Percentiles rank a stretch among this genome's conserved stretches.
Conservation (phyloP, 2,888 invertebrate species). For the Parnassius smintheus region DNA sequence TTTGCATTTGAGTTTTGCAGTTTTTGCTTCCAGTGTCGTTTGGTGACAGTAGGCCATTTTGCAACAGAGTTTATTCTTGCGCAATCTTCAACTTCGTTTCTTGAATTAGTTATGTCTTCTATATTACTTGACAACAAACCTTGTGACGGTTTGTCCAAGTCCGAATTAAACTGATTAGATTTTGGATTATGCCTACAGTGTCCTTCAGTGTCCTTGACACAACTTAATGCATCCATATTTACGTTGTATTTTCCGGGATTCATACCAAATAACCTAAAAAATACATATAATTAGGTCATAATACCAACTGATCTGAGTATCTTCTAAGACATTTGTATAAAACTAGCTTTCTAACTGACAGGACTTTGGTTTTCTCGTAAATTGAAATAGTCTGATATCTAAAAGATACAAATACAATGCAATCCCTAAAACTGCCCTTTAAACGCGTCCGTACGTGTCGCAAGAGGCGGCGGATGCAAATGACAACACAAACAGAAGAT, state of each 20-base stretch:
- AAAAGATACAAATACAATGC: too few species aligned
- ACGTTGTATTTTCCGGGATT: conserved; percentile 66
- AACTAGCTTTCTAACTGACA: too few species aligned
- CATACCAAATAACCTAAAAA: conserved; percentile 64
- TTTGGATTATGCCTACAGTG: conserved; percentile 60
- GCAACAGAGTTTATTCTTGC: conserved; percentile 60
- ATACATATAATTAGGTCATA: not conserved
- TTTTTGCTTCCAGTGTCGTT: conserved; percentile 60
- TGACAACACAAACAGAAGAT: too few species aligned
- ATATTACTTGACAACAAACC: conserved; percentile 26
- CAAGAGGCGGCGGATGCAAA: too few species aligned
- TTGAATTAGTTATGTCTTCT: conserved; percentile 41
- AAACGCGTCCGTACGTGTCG: too few species aligned
- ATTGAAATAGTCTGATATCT: too few species aligned
- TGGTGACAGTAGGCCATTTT: conserved; percentile 61
- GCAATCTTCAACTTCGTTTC: conserved; percentile 55
- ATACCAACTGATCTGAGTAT: not conserved
- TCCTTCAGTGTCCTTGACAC: conserved; percentile 65
- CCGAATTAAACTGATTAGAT: conserved; percentile 34
- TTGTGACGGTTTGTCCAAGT: conserved; percentile 33
- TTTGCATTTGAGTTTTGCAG: conserved; percentile 50
- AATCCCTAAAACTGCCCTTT: too few species aligned
- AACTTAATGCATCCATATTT: conserved; percentile 62
- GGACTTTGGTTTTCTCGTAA: too few species aligned
- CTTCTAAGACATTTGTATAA: too few species aligned